Evolutionary conservation across 2,797 vertebrate species (phyloP), one percentile per base, ranked within the genome.

Genomic region (Lates japonicus): DNA sequence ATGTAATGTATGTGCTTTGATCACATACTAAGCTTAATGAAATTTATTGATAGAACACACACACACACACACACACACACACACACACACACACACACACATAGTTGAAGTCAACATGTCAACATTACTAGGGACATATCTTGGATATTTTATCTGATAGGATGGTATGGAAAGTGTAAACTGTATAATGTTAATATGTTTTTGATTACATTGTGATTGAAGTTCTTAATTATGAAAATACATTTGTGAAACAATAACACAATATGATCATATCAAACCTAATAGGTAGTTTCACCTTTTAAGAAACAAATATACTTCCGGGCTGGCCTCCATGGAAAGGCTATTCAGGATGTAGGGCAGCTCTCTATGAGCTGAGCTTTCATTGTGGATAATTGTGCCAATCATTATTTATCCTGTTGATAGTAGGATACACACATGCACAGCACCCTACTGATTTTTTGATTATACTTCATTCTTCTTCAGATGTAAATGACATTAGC

Each of bases 401-500:
- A 35, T 81, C 58, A 67, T 69, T 52, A 68, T 73, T 63, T 41
- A 69, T n/a, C 1, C 25, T 41, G 63, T 46, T 78, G 42, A 62
- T 41, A 7, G 17, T 4, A 41, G 2, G 57, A 46, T 19, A 63
- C 39, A 51, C 57, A 55, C 29, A 13, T 20, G 11, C 22, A 64
- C 37, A 42, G 75, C 14, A 42, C n/a, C 16, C 7, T 3, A 25
- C 13, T 4, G 31, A 25, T 35, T 20, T 41, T 66, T 76, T 62
- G 12, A 65, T 13, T 69, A n/a, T 17, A 39, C 48, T 12, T 4
- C 70, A 58, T 70, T 48, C 48, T 81, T 76, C 33, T 64, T 78
- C 67, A 68, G 74, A 72, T 78, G 16, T 74, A 67, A 77, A 88
- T 67, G 51, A 81, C 55, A 79, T 85, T 87, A 87, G 85, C 78